Conservation (phyloP, 1,140 invertebrate genomes). For the Zaprionus taronus region DNA sequence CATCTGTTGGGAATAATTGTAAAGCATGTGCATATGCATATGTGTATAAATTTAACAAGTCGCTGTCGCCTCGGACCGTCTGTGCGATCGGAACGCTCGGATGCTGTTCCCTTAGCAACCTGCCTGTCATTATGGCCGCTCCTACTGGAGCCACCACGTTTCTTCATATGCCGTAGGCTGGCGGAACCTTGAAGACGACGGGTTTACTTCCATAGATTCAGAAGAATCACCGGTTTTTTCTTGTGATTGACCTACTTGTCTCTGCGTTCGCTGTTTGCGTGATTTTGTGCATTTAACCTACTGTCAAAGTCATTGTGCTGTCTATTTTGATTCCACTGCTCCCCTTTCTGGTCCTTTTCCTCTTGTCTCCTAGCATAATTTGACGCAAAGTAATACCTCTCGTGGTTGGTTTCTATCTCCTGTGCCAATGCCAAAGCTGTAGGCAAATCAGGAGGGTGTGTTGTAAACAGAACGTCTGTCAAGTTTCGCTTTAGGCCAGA, state of each 20-base stretch:
- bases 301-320: too few relatives aligned
- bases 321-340: too few relatives aligned
- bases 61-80: too few relatives aligned
- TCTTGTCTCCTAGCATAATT: background rate
- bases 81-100: too few relatives aligned
- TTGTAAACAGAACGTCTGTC: background rate
- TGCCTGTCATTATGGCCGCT: too few relatives aligned
- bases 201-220: background rate
- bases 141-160: background rate
- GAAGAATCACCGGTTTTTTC: background rate
- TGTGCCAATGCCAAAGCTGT: background rate
- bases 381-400: background rate
- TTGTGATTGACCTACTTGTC: background rate
- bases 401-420: background rate
- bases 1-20: too few relatives aligned
- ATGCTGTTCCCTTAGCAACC: too few relatives aligned
- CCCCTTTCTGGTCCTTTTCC: background rate
- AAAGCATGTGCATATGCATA: too few relatives aligned
- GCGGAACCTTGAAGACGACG: background rate
- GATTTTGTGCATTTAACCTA: too few relatives aligned
- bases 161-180: background rate
- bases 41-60: too few relatives aligned
- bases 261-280: background rate
- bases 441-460: constrained; percentile 4
- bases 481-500: background rate